These are phyloP conservation scores for Bos taurus DNA, from an alignment of 2,113 vertebrate species.

Conservation along the genomic window DNA sequence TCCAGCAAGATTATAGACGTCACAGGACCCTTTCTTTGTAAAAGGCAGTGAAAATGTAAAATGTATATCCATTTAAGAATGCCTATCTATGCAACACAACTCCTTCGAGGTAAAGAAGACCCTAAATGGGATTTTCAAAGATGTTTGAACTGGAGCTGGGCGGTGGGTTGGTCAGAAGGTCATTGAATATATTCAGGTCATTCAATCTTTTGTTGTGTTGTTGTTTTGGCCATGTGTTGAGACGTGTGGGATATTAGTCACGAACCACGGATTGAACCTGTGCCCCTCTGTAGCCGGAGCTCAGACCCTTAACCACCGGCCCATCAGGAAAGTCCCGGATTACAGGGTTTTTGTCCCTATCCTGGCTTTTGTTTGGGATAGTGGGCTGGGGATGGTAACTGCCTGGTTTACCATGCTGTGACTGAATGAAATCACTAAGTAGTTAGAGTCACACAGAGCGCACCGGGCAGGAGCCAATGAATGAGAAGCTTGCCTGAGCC, in stretches of 20 bases:
- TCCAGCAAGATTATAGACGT: too few relatives aligned
- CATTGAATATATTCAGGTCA: not conserved
- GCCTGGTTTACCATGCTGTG: not conserved
- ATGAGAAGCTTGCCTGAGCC: fast-evolving
- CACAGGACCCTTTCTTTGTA: fast-evolving
- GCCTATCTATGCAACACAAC: fast-evolving
- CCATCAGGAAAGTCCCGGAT: not conserved
- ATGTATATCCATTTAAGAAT: not conserved
- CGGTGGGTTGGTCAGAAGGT: fast-evolving
- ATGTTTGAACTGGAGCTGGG: not conserved
- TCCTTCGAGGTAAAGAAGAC: not conserved
- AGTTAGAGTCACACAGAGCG: fast-evolving
- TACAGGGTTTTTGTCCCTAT: fast-evolving
- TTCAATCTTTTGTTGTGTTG: not conserved
- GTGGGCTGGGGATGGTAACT: too few relatives aligned
- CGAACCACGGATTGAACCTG: not conserved
- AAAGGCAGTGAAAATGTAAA: not conserved
- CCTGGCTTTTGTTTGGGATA: not conserved
- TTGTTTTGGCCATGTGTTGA: not conserved
- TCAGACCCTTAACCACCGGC: not conserved
- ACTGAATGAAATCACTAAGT: too few relatives aligned
- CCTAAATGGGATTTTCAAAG: not conserved
- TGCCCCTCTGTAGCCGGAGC: not conserved
- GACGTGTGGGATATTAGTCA: not conserved
- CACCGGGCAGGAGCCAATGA: fast-evolving